phyloP scores from a whole-genome alignment of 2,113 vertebrate species.

The Nesogale talazaci region DNA sequence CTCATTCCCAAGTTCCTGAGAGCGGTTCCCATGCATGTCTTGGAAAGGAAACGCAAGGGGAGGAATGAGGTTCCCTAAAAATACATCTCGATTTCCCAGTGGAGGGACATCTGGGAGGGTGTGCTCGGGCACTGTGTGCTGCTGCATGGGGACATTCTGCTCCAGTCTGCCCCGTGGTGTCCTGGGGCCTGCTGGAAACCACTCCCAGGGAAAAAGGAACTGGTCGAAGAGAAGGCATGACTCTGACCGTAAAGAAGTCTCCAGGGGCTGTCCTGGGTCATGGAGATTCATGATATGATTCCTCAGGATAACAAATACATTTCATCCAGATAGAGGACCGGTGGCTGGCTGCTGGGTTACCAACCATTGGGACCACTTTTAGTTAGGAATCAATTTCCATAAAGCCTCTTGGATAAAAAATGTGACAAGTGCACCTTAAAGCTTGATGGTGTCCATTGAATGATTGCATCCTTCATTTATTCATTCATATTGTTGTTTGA shows the following conservation, averaged over 20 bases:
- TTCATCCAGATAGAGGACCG: slow-evolving; percentile 21
- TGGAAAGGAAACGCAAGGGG: slow-evolving; percentile 58
- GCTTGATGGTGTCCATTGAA: too few species aligned
- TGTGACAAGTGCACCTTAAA: too few species aligned
- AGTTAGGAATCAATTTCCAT: neutral
- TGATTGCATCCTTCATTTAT: neutral
- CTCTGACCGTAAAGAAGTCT: neutral
- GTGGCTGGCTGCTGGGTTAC: too few species aligned
- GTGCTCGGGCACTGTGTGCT: neutral
- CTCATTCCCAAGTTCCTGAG: neutral
- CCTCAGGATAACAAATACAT: slow-evolving; percentile 3
- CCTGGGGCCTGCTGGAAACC: neutral
- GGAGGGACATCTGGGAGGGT: neutral
- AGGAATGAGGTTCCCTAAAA: slow-evolving; percentile 69
- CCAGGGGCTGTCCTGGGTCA: neutral
- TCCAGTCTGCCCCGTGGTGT: neutral
- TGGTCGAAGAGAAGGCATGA: neutral
- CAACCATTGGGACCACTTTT: neutral
- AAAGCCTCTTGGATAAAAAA: neutral
- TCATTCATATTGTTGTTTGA: neutral
- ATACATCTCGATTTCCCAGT: slow-evolving; percentile 68
- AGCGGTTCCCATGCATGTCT: slow-evolving; percentile 62
- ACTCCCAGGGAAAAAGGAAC: neutral
- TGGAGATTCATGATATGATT: slow-evolving; percentile 17
- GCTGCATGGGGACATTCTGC: neutral